Evolutionary conservation across 1,140 invertebrate genomes (phyloP).

Genomic region (Drosophila kepulauana): DNA sequence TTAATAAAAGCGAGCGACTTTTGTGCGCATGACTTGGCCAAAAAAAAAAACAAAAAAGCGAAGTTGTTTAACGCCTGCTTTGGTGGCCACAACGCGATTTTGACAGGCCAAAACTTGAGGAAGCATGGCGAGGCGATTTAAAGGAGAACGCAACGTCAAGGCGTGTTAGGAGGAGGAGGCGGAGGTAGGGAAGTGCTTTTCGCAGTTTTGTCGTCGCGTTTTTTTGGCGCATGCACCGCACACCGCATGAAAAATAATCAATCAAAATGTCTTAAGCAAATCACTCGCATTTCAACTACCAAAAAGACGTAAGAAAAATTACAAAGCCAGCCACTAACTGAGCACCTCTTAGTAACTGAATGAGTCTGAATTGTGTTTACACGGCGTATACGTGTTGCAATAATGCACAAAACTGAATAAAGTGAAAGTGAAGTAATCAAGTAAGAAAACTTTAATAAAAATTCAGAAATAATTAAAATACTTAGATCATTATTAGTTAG

Average conservation of each 20-base stretch:
- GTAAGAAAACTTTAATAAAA: background rate
- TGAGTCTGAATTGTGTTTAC: slow-evolving; percentile 11
- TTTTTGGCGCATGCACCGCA: slow-evolving; percentile 60
- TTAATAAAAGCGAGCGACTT: slow-evolving; percentile 71
- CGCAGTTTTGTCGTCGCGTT: slow-evolving; percentile 61
- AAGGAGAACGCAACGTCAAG: slow-evolving; percentile 16
- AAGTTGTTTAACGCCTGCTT: slow-evolving; percentile 13
- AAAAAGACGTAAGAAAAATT: slow-evolving; percentile 61
- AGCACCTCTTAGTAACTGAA: slow-evolving; percentile 25
- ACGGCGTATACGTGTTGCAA: background rate
- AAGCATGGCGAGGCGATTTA: slow-evolving; percentile 29
- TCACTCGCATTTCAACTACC: slow-evolving; percentile 78
- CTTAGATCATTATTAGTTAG: background rate
- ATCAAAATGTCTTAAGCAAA: slow-evolving; percentile 84
- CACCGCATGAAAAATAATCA: slow-evolving; percentile 62
- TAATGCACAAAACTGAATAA: background rate
- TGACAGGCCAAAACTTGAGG: slow-evolving; percentile 29
- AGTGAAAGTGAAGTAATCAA: background rate
- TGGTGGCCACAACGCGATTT: slow-evolving; percentile 29
- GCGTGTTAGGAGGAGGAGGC: background rate
- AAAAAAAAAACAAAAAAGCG: slow-evolving; percentile 31
- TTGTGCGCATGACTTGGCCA: slow-evolving; percentile 68
- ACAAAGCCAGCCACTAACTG: slow-evolving; percentile 45
- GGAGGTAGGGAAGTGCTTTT: background rate
- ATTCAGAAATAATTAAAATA: too few species aligned